Conservation (phyloP, 2,113 vertebrate genomes). For the Mormyrus lacerda region DNA sequence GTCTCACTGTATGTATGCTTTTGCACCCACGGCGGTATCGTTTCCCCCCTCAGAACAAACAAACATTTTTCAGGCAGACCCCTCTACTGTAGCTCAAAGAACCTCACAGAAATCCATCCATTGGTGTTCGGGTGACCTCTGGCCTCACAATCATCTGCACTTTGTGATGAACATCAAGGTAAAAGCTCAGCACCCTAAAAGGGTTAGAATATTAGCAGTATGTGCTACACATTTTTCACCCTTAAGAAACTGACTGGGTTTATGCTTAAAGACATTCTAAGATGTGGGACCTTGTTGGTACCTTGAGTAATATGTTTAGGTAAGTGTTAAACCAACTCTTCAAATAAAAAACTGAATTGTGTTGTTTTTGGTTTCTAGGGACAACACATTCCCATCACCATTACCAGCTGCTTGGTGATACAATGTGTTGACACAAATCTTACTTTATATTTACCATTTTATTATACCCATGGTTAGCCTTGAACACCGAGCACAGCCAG, state of each 20-base stretch:
- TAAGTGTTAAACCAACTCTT: background rate
- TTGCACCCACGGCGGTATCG: background rate
- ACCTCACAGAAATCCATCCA: background rate
- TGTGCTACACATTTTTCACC: background rate
- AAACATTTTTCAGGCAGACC: constrained; percentile 9
- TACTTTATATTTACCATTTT: background rate
- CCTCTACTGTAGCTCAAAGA: background rate
- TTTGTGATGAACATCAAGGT: background rate
- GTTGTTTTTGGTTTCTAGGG: background rate
- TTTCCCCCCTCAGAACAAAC: constrained; percentile 11
- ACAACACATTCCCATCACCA: background rate
- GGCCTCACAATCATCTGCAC: background rate
- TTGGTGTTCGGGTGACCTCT: background rate
- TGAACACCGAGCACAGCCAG: background rate
- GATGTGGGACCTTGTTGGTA: background rate
- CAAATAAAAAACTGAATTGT: background rate
- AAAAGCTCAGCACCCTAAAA: background rate
- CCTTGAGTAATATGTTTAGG: background rate
- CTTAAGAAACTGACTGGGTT: background rate
- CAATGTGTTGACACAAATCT: background rate
- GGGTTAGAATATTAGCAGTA: background rate
- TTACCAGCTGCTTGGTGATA: background rate
- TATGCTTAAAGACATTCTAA: background rate
- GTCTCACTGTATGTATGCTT: background rate
- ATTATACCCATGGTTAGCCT: background rate